Percentiles rank a stretch among this genome's conserved stretches.
These are phyloP conservation scores for Leptinotarsa tumamoca DNA, from an alignment of 2,888 invertebrate species.

Conservation along the genomic window DNA sequence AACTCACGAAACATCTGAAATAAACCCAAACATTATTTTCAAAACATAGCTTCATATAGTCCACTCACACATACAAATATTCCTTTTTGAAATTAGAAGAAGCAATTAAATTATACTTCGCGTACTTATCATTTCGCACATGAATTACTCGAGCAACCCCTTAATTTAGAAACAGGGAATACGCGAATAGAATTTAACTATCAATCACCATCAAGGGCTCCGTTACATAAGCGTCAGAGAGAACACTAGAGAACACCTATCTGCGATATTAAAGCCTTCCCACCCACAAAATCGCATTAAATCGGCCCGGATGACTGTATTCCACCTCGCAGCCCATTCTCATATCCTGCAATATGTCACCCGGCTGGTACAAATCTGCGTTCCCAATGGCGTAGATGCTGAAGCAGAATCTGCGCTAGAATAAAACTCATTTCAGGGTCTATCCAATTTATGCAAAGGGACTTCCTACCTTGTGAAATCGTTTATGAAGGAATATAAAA, in stretches of 20 bases:
- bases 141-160: neutral
- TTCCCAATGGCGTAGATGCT: neutral
- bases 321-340: slow-evolving; percentile 28
- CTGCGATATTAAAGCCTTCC: slow-evolving; percentile 25
- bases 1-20: no score
- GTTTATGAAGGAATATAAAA: no score
- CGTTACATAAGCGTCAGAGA: slow-evolving; percentile 14
- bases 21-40: no score
- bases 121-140: no score
- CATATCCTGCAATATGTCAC: slow-evolving; percentile 44
- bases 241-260: slow-evolving; percentile 24
- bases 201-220: slow-evolving; percentile 11
- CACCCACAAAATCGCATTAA: slow-evolving; percentile 29
- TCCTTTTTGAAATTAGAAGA: no score
- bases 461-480: no score
- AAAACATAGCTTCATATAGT: no score
- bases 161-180: neutral
- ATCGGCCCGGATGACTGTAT: slow-evolving; percentile 22
- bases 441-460: neutral
- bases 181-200: neutral
- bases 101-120: no score
- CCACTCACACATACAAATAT: no score
- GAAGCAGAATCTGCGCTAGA: neutral
- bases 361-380: slow-evolving; percentile 1
- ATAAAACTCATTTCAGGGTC: neutral